Evolutionary conservation across 2,888 invertebrate genomes (phyloP), one percentile per base, ranked within the genome.

Genomic region (Andrena trimmerana): DNA sequence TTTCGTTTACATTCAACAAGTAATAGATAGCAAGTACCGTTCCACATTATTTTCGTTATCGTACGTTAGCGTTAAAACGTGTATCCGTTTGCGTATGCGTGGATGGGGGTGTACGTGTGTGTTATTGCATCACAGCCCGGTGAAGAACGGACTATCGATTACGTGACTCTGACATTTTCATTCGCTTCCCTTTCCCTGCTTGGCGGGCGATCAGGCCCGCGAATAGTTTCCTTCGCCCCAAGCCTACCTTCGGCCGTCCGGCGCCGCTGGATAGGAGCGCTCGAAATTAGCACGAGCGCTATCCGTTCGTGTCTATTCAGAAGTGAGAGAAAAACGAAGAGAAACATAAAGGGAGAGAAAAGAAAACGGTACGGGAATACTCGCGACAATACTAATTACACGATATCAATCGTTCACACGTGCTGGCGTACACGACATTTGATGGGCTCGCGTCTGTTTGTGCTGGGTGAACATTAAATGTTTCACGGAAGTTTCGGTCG

Each of bases 391-490:
- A 71, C 72, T 69, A 83, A 71, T 74, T 78, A 76, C 70, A 78
- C 72, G 54, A 77, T 73, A 42, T 42, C 16, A 78, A 68, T 81
- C 69, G 57, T 71, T 83, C 69, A 69, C 31, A 71, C 84, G 31
- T 36, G 29, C 62, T 63, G 10, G 13, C 66, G 54, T 60, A 73
- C 76, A 66, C 70, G 73, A 73, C 62, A 79, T n/a, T n/a, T n/a
- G n/a, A n/a, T n/a, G n/a, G 75, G 76, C 83, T 84, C 84, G 79
- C 79, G 81, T 82, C 69, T 72, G 68, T 90, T 92, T 92, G 92
- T 91, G 91, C 90, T 90, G 86, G 87, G 87, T 90, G 88, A 92
- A 91, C 87, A 89, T 90, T 89, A 78, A 78, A 89, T 86, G 80
- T 86, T 88, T 90, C 88, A 89, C 88, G 89, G 89, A 90, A 91